These are phyloP conservation scores for Ctenicera cuprea DNA, from an alignment of 2,888 invertebrate species.

Conservation along the genomic window DNA sequence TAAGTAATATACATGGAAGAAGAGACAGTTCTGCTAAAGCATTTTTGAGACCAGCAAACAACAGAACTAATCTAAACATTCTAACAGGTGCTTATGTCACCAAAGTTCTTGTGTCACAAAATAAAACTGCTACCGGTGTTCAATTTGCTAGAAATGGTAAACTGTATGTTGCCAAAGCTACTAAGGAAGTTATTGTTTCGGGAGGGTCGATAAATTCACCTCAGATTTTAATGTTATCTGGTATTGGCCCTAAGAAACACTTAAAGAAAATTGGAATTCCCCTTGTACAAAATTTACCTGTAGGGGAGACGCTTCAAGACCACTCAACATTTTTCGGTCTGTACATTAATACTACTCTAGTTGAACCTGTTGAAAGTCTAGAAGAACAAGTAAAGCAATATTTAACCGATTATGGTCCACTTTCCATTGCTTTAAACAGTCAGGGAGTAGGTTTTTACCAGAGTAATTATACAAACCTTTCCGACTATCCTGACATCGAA, in stretches of 20 bases:
- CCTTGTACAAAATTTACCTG: conserved; percentile 58
- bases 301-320: conserved; percentile 74
- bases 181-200: conserved; percentile 82
- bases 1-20: conserved; percentile 77
- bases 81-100: conserved; percentile 75
- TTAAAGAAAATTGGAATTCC: conserved; percentile 56
- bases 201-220: conserved; percentile 84
- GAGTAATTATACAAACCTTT: conserved; percentile 54
- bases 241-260: conserved; percentile 61
- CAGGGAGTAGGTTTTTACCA: conserved; percentile 57
- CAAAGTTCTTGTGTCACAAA: conserved; percentile 74
- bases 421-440: conserved; percentile 56
- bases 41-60: conserved; percentile 75
- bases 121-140: conserved; percentile 75
- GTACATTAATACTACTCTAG: conserved; percentile 72
- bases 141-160: conserved; percentile 73
- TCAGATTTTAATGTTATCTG: conserved; percentile 63
- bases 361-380: conserved; percentile 35
- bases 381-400: conserved; percentile 52
- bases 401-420: conserved; percentile 56
- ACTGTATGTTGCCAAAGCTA: conserved; percentile 73
- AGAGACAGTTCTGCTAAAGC: conserved; percentile 78
- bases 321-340: conserved; percentile 83
- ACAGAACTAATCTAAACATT: conserved; percentile 76
- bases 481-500: conserved; percentile 61